Base-by-base conservation (phyloP, 2,113 vertebrate species). In the Laterallus jamaicensis region DNA sequence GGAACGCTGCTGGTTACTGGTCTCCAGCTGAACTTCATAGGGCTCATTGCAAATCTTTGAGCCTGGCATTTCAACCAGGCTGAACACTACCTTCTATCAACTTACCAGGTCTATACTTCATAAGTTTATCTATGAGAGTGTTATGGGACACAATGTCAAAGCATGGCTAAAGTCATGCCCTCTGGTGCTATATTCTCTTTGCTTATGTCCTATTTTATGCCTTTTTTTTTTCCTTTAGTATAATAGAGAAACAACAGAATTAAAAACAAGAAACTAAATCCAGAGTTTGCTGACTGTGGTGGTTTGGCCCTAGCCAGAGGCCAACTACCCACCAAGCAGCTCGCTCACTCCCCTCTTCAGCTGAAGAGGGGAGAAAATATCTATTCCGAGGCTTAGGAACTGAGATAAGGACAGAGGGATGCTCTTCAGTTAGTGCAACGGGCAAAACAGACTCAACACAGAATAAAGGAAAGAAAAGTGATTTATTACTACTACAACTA, bases 141-240 rank as follows among this genome's bases (percentile, higher is more conserved):
- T 17, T 54, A 37, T 52, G 32, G n/a, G 17, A 75, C 8, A 21
- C 55, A 52, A 52, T 15, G 6, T 49, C 40, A 47, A 83, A 80
- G 5, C 11, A 69, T 66, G 19, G 9, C 6, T 54, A 54, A 79
- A 74, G 37, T 64, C 18, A 37, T 5, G 47, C 15, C 2, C 4
- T 69, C 11, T 89, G 5, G 2, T 37, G 3, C 6, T 78, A 49
- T 29, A 54, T 37, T 4, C 2, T 3, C 5, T 63, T 32, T 37
- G 9, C 3, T 71, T 3, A 1, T 60, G 5, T 39, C 20, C 4
- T 66, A n/a, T n/a, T 78, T 66, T 5, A 7, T 9, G 3, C 0
- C 3, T 22, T 22, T 29, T 25, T 69, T 73, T 44, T 39, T 19
- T 59, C 40, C 25, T 52, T 52, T 52, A 50, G 16, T 68, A 1